phyloP scores from a whole-genome alignment of 2,113 vertebrate genomes.

The Turdus rufiventris region DNA sequence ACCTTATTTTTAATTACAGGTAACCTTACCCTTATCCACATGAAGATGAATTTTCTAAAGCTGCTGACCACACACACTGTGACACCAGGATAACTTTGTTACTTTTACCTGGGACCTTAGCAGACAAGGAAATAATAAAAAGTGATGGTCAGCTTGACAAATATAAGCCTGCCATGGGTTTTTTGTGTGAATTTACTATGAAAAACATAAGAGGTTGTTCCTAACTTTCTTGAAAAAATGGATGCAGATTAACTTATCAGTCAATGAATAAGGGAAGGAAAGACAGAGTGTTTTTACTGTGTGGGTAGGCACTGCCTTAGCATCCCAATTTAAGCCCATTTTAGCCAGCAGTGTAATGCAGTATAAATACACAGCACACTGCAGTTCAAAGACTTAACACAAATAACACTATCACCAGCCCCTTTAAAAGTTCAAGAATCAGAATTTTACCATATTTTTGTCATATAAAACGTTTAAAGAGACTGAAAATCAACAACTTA shows the following conservation, averaged over 20 bases:
- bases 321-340: not conserved
- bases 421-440: not conserved
- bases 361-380: not conserved
- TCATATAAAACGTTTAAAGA: not conserved
- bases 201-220: not conserved
- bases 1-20: not conserved
- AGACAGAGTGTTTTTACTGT: not conserved
- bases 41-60: not conserved
- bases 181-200: not conserved
- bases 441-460: not conserved
- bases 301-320: not conserved
- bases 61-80: not conserved
- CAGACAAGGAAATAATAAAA: not conserved
- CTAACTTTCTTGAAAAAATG: not conserved
- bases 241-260: not conserved
- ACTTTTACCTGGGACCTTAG: not conserved
- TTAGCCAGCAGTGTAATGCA: not conserved
- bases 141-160: not conserved
- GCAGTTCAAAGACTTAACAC: not conserved
- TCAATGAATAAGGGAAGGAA: not conserved
- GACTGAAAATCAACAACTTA: not conserved
- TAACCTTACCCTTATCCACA: not conserved
- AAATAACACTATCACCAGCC: not conserved
- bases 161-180: accelerated
- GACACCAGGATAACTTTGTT: not conserved